Evolutionary conservation across 2,113 vertebrate genomes (phyloP).

Genomic region (Propithecus coquereli): DNA sequence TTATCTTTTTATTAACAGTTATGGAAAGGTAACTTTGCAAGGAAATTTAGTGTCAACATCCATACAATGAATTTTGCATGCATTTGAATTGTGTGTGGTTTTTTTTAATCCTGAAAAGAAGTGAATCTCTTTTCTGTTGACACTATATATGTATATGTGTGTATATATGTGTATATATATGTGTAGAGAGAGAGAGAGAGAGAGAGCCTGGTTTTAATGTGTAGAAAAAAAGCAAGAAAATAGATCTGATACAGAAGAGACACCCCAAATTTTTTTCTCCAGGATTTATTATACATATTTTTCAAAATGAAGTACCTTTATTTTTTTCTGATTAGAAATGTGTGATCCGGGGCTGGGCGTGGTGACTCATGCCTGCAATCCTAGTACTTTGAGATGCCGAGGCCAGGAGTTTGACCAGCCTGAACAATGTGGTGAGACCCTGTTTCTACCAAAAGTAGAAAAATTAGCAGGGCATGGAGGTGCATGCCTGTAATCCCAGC

Average conservation of each 20-base stretch:
- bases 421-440: too few species aligned
- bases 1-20: conserved; percentile 36
- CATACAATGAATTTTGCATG: conserved; percentile 17
- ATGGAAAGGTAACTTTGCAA: conserved; percentile 27
- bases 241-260: background rate
- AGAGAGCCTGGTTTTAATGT: background rate
- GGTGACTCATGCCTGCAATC: too few species aligned
- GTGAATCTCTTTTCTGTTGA: conserved; percentile 2
- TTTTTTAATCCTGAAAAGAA: conserved; percentile 14
- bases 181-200: too few species aligned
- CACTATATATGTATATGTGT: background rate
- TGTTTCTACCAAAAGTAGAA: too few species aligned
- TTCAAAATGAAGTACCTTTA: background rate
- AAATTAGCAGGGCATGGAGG: too few species aligned
- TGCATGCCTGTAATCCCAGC: too few species aligned
- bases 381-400: too few species aligned
- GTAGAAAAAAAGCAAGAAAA: conserved; percentile 30
- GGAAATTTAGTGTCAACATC: background rate
- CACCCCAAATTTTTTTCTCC: background rate
- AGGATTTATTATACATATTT: background rate
- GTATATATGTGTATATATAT: background rate
- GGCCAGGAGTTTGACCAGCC: too few species aligned
- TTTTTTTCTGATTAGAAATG: conserved; percentile 8
- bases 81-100: background rate
- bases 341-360: background rate